These are phyloP conservation scores for Drosophila quasianomalipes DNA, from an alignment of 2,888 invertebrate genomes.

Conservation along the genomic window DNA sequence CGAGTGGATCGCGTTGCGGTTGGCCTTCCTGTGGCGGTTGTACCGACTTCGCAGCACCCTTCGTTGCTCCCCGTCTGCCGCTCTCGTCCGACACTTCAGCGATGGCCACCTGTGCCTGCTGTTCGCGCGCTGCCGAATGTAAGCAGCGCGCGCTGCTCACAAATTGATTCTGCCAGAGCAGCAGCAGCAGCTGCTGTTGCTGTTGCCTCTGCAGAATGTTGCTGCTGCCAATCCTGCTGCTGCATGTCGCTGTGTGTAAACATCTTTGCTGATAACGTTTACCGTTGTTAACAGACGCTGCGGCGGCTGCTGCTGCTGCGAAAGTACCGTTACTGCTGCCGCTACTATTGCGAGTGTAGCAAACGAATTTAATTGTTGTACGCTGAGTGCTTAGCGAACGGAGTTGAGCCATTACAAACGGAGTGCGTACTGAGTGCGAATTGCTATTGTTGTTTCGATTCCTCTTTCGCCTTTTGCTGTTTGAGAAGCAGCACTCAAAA, in stretches of 20 bases:
- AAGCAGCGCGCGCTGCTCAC: slow-evolving; percentile 34
- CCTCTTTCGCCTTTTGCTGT: neutral
- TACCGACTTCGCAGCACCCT: neutral
- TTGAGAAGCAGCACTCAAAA: slow-evolving; percentile 2
- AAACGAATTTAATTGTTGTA: slow-evolving; percentile 80
- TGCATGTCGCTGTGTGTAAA: slow-evolving; percentile 33
- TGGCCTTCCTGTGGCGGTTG: slow-evolving; percentile 60
- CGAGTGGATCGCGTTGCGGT: slow-evolving; percentile 89
- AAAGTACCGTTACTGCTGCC: slow-evolving; percentile 41
- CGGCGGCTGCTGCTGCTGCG: slow-evolving; percentile 30
- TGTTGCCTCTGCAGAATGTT: slow-evolving; percentile 14
- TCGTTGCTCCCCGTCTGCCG: slow-evolving; percentile 5
- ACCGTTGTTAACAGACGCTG: slow-evolving; percentile 25
- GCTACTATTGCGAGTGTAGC: slow-evolving; percentile 68
- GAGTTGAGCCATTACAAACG: slow-evolving; percentile 85
- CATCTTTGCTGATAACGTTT: slow-evolving; percentile 23
- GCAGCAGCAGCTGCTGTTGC: slow-evolving; percentile 13
- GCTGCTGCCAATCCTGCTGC: slow-evolving; percentile 18
- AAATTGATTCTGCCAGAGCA: slow-evolving; percentile 30
- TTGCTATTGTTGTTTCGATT: slow-evolving; percentile 13
- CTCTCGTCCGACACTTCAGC: slow-evolving; percentile 5
- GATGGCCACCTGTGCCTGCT: slow-evolving; percentile 50
- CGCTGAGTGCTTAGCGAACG: slow-evolving; percentile 84
- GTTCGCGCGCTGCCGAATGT: slow-evolving; percentile 53
- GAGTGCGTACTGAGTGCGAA: neutral